Percentiles rank a stretch among this genome's conserved stretches.
These are phyloP conservation scores for Glandiceps talaboti DNA, from an alignment of 53 echinoderm and acorn worm species.

Conservation along the genomic window DNA sequence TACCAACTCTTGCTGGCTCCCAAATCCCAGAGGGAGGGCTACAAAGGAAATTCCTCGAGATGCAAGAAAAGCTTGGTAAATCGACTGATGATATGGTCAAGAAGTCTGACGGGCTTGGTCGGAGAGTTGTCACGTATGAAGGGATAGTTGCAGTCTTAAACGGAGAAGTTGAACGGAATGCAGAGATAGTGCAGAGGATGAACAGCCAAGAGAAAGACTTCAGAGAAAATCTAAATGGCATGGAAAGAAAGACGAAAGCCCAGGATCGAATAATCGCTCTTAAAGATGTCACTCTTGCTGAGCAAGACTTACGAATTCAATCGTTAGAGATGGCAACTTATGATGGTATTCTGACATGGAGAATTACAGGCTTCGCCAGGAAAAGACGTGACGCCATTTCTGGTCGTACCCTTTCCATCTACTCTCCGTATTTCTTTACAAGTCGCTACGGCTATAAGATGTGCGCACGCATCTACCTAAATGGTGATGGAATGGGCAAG, in stretches of 20 bases:
- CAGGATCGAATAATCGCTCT: constrained; percentile 7
- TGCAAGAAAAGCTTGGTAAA: background rate
- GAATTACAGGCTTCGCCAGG: constrained; percentile 11
- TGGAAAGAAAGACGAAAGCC: constrained; percentile 4
- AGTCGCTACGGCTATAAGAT: constrained; percentile 46
- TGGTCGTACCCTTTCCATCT: constrained; percentile 21
- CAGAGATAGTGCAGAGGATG: constrained; percentile 3
- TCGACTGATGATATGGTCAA: background rate
- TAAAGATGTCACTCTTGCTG: constrained; percentile 31
- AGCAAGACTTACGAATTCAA: constrained; percentile 28
- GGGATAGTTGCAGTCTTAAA: background rate
- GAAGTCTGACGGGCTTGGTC: background rate
- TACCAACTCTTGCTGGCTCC: background rate
- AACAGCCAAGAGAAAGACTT: constrained; percentile 14
- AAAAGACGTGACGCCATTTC: constrained; percentile 20
- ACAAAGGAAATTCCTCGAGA: background rate
- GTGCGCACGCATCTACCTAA: constrained; percentile 31
- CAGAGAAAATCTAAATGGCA: constrained; percentile 18
- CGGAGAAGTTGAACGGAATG: background rate
- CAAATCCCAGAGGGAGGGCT: background rate
- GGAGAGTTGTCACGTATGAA: background rate
- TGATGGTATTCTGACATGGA: constrained; percentile 27
- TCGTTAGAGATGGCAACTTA: constrained; percentile 17
- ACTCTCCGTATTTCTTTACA: constrained; percentile 42
- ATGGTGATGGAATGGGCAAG: constrained; percentile 52